Conservation (phyloP, 1,140 invertebrate species). For the Formica selysi region DNA sequence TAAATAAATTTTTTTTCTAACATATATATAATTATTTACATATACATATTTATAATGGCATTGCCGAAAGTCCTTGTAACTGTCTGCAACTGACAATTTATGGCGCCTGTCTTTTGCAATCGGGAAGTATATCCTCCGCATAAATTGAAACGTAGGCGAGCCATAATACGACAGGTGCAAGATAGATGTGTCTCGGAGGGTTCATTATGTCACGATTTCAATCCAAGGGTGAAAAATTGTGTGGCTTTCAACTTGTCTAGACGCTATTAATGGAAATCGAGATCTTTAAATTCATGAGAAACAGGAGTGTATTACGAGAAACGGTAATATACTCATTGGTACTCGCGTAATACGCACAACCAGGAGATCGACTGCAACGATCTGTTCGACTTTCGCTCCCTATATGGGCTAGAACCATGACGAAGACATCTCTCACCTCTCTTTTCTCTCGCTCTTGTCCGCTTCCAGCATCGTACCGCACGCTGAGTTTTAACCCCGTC, state of each 20-base stretch:
- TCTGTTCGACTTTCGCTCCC: constrained; percentile 84
- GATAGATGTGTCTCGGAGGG: constrained; percentile 64
- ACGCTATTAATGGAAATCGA: constrained; percentile 4
- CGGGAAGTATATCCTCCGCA: constrained; percentile 71
- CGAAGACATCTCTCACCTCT: constrained; percentile 74
- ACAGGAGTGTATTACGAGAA: constrained; percentile 24
- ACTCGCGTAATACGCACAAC: constrained; percentile 68
- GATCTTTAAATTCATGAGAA: constrained; percentile 1
- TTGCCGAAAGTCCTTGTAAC: constrained; percentile 39
- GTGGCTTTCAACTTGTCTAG: background rate
- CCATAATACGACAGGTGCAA: constrained; percentile 61
- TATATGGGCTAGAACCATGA: constrained; percentile 82
- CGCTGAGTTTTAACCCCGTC: constrained; percentile 32
- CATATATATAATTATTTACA: background rate
- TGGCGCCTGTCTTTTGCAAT: constrained; percentile 64
- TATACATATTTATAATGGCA: constrained; percentile 31
- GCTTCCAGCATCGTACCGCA: background rate
- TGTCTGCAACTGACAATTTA: constrained; percentile 62
- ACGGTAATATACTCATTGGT: constrained; percentile 62
- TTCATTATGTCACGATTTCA: constrained; percentile 66
- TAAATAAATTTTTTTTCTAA: background rate
- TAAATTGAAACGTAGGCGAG: constrained; percentile 69
- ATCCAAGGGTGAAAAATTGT: constrained; percentile 43
- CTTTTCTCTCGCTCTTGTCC: constrained; percentile 55
- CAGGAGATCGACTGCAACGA: constrained; percentile 67